phyloP scores from a whole-genome alignment of 2,113 vertebrate genomes.

The Colaptes auratus region DNA sequence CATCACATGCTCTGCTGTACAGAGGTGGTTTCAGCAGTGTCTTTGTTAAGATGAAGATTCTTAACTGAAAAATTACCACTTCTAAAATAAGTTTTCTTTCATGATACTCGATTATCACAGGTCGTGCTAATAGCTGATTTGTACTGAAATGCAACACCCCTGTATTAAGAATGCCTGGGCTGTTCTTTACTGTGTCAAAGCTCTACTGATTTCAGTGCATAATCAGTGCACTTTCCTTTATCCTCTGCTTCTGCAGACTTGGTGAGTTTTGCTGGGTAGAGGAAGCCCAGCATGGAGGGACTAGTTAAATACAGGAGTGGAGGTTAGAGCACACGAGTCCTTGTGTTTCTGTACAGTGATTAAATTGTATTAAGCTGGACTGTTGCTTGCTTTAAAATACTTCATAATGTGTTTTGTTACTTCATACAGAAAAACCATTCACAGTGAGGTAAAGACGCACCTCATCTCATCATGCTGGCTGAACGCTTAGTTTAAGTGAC shows the following conservation, averaged over 20 bases:
- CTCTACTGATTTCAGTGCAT: background rate
- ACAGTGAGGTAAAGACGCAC: background rate
- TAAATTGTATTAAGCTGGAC: background rate
- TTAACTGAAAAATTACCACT: background rate
- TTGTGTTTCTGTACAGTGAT: background rate
- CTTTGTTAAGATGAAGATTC: background rate
- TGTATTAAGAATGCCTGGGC: background rate
- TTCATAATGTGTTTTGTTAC: background rate
- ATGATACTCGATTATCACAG: background rate
- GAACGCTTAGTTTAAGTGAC: background rate
- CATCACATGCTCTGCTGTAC: rapidly evolving
- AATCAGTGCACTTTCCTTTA: background rate
- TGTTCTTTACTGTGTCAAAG: background rate
- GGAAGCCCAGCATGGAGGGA: background rate
- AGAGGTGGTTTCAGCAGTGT: background rate
- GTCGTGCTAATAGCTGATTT: background rate
- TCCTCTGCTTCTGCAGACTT: background rate
- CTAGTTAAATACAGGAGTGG: background rate
- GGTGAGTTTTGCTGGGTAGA: background rate
- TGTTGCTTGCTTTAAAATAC: background rate
- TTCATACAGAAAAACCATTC: background rate
- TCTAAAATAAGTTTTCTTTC: background rate
- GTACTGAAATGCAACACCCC: background rate
- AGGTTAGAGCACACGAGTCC: background rate
- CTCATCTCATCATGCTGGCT: rapidly evolving